Conservation (phyloP, 2,113 vertebrate genomes). For the Hipposideros armiger region DNA sequence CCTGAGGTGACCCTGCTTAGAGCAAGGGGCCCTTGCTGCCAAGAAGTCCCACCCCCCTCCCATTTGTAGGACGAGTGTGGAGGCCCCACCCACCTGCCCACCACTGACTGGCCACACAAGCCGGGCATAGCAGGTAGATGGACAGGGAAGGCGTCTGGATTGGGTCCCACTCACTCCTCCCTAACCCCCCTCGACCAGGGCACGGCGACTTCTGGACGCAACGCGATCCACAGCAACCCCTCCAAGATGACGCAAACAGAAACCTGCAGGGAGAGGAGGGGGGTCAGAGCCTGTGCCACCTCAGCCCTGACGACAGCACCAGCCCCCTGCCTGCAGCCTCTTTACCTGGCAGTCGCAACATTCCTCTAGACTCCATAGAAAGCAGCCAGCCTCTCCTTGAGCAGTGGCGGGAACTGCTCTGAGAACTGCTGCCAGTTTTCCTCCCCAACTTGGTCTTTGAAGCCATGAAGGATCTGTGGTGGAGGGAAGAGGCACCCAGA, state of each 20-base stretch:
- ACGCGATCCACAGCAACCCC: constrained; percentile 93
- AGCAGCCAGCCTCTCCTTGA: constrained; percentile 95
- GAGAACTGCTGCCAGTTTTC: constrained; percentile 98
- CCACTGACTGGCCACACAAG: constrained; percentile 22
- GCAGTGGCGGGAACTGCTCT: constrained; percentile 95
- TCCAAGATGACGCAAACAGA: constrained; percentile 88
- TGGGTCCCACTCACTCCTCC: constrained; percentile 89
- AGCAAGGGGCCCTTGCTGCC: constrained; percentile 67
- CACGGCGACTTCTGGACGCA: constrained; percentile 94
- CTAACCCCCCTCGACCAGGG: constrained; percentile 93
- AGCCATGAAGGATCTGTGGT: constrained; percentile 94
- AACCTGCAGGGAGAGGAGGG: constrained; percentile 83
- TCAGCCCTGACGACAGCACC: rapidly evolving
- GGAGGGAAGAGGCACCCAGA: rapidly evolving
- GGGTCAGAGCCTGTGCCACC: background rate
- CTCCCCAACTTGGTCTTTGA: constrained; percentile 97
- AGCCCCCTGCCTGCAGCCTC: rapidly evolving
- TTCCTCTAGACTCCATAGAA: constrained; percentile 95
- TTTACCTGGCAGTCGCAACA: constrained; percentile 59
- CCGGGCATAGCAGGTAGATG: constrained; percentile 69
- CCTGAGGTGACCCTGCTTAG: constrained; percentile 64
- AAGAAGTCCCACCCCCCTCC: constrained; percentile 83
- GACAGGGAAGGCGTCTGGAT: constrained; percentile 78
- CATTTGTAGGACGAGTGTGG: constrained; percentile 80
- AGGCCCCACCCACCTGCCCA: constrained; percentile 78